Evolutionary conservation across 2,888 invertebrate genomes (phyloP).

Genomic region (Petrophora chlorosata): DNA sequence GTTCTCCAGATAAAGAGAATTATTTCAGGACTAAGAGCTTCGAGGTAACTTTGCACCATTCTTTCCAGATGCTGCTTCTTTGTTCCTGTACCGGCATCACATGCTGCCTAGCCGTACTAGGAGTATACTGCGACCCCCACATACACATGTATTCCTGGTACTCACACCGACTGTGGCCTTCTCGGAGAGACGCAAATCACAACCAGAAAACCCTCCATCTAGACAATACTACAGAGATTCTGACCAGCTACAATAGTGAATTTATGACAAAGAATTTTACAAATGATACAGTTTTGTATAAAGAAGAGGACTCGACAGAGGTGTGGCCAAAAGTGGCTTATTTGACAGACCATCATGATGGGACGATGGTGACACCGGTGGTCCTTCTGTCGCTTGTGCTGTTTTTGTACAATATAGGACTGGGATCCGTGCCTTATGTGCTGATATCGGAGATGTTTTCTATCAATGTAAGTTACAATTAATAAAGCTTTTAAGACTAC

Average conservation of each 20-base stretch:
- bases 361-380: constrained; percentile 66
- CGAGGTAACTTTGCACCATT: too few relatives aligned
- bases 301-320: constrained; percentile 36
- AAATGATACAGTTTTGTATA: constrained; percentile 39
- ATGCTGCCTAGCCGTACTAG: constrained; percentile 67
- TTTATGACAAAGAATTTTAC: constrained; percentile 42
- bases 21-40: too few relatives aligned
- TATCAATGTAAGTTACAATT: constrained; percentile 75
- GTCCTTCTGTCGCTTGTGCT: constrained; percentile 64
- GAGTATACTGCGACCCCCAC: constrained; percentile 73
- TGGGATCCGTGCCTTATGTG: constrained; percentile 78
- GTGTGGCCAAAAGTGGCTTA: constrained; percentile 46
- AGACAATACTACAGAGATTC: constrained; percentile 39
- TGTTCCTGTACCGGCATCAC: constrained; percentile 77
- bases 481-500: too few relatives aligned
- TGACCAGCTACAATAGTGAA: constrained; percentile 34
- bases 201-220: constrained; percentile 28
- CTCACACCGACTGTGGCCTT: constrained; percentile 60
- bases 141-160: constrained; percentile 67
- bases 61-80: constrained; percentile 67
- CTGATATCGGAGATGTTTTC: constrained; percentile 73
- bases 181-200: constrained; percentile 39
- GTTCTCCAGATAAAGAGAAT: too few relatives aligned
- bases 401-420: constrained; percentile 74
- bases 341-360: constrained; percentile 38